Evolutionary conservation across 92 coral and sea anemone species (phyloP), one percentile per base, ranked within the genome.

Genomic region (Nematostella vectensis): DNA sequence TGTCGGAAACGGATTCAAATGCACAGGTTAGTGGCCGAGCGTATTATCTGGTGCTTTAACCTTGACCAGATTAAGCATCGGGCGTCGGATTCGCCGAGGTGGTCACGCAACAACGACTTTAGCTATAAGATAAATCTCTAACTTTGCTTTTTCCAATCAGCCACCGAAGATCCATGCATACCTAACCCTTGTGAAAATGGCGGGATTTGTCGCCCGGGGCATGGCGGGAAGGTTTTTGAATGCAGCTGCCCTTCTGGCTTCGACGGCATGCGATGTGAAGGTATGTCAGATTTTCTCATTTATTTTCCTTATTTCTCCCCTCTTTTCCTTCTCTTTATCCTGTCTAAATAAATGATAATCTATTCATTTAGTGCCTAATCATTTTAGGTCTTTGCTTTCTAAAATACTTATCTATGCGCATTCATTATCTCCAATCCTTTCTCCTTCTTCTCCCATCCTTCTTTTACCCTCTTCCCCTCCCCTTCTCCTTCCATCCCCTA

Each of bases 101-200:
- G 40, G 15, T 33, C 40, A 33, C 15, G 15, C 15, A 33, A 33
- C 40, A 33, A 33, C 6, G 6, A 33, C 40, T 33, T 6, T 33
- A 6, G 15, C 40, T 33, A 6, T 15, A 15, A 33, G 8, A 33
- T n/a, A n/a, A n/a, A 33, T 33, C 40, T 33, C 40, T 33, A 6
- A 6, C 8, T 33, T 33, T 15, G 15, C 40, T 33, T 33, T n/a
- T n/a, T n/a, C n/a, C n/a, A n/a, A n/a, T 55, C 78, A 77, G 96
- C 72, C 38, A 59, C 57, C 27, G 81, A 74, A 6, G 75, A 91
- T 38, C 93, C 86, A 1, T 91, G 98, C 55, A 69, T 38, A 26
- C 98, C 98, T 1, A 91, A 91, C 33, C 98, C 98, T 1, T 91
- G 98, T 75, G 85, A 86, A 44, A 86, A 86, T 49, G 77, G 78